Conservation (phyloP, 2,888 invertebrate genomes). For the Luperina nickerlii region DNA sequence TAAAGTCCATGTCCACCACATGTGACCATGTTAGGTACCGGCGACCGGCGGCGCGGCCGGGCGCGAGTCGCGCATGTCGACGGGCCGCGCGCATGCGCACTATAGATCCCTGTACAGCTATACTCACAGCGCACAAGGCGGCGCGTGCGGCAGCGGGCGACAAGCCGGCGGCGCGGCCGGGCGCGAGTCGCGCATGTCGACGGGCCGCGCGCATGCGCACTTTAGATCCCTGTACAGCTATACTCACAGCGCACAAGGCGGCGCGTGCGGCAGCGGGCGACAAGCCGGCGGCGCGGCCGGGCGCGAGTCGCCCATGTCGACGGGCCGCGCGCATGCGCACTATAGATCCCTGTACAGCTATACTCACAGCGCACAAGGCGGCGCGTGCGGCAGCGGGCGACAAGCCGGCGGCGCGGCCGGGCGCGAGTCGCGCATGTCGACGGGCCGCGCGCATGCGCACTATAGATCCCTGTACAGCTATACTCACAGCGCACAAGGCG, state of each 20-base stretch:
- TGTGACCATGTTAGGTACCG: conserved; percentile 75
- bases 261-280: neutral
- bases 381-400: conserved; percentile 60
- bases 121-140: too few relatives aligned
- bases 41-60: too few relatives aligned
- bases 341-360: neutral
- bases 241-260: conserved; percentile 90
- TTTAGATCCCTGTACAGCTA: neutral
- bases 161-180: too few relatives aligned
- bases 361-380: conserved; percentile 73
- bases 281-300: neutral
- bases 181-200: too few relatives aligned
- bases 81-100: too few relatives aligned
- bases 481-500: conserved; percentile 94
- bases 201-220: too few relatives aligned
- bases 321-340: too few relatives aligned
- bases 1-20: too few relatives aligned
- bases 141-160: too few relatives aligned
- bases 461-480: neutral
- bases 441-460: too few relatives aligned
- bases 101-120: too few relatives aligned
- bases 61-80: neutral
- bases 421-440: conserved; percentile 42
- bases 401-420: conserved; percentile 49
- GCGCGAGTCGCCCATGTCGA: neutral